Evolutionary conservation across 2,113 vertebrate genomes (phyloP).

Genomic region (Piaya cayana): DNA sequence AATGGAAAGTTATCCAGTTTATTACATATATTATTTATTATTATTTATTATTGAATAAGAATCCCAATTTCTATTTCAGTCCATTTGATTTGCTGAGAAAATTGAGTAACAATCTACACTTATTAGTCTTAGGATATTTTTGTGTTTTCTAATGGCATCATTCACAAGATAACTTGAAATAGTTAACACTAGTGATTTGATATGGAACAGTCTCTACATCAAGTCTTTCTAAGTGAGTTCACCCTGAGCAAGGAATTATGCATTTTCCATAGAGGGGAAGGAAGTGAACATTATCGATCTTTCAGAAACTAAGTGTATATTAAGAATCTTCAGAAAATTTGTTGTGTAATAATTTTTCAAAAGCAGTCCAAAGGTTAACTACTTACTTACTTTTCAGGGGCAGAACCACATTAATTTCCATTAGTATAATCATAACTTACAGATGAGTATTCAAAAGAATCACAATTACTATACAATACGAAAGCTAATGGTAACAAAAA

Average conservation of each 20-base stretch:
- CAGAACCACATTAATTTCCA: slow-evolving; percentile 5
- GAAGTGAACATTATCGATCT: neutral
- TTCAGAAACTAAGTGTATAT: slow-evolving; percentile 2
- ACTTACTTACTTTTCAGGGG: slow-evolving; percentile 44
- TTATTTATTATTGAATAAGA: neutral
- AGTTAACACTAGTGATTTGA: neutral
- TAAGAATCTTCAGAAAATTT: slow-evolving; percentile 35
- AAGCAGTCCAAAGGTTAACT: slow-evolving; percentile 50
- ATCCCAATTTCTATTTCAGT: neutral
- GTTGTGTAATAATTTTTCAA: slow-evolving; percentile 58
- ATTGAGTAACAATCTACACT: neutral
- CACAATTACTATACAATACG: neutral
- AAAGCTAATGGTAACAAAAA: neutral
- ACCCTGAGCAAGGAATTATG: neutral
- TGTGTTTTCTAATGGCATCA: neutral
- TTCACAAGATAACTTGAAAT: neutral
- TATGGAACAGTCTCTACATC: neutral
- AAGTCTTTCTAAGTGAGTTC: neutral
- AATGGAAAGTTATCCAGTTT: neutral
- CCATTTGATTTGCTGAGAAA: neutral
- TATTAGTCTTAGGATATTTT: neutral
- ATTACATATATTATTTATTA: no score
- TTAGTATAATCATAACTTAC: slow-evolving; percentile 54
- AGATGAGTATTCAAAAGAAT: slow-evolving; percentile 14
- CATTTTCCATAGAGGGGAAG: neutral